Evolutionary conservation across 53 echinoderm and acorn worm genomes (phyloP).

Genomic region (Patiria pectinifera): DNA sequence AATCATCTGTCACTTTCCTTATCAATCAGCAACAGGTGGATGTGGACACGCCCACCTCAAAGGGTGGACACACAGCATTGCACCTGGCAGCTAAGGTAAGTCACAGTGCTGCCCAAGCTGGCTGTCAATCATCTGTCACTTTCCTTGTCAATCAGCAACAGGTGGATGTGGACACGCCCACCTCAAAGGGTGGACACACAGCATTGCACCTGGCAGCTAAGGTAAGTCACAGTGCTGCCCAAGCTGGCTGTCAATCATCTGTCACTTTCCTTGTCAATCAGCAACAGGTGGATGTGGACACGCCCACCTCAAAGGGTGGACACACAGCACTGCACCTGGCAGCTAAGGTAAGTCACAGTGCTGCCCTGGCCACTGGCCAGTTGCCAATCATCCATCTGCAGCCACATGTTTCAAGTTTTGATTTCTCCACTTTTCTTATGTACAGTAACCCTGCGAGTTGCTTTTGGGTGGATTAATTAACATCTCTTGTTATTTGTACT

Average conservation of each 20-base stretch:
- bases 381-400: background rate
- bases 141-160: conserved; percentile 67
- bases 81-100: conserved; percentile 92
- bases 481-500: conserved; percentile 29
- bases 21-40: conserved; percentile 54
- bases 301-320: conserved; percentile 65
- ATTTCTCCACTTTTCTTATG: no score
- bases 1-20: conserved; percentile 71
- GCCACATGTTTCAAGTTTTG: background rate
- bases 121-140: conserved; percentile 63
- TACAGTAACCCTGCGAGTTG: no score
- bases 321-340: conserved; percentile 87
- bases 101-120: conserved; percentile 43
- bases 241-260: conserved; percentile 70
- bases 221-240: conserved; percentile 46
- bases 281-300: conserved; percentile 65
- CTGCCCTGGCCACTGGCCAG: no score
- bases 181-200: conserved; percentile 66
- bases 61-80: conserved; percentile 73
- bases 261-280: conserved; percentile 69
- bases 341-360: conserved; percentile 72
- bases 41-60: conserved; percentile 69
- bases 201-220: conserved; percentile 92
- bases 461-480: background rate
- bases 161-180: conserved; percentile 68